Conservation (phyloP, 2,888 invertebrate genomes). For the Dusona sp. region DNA sequence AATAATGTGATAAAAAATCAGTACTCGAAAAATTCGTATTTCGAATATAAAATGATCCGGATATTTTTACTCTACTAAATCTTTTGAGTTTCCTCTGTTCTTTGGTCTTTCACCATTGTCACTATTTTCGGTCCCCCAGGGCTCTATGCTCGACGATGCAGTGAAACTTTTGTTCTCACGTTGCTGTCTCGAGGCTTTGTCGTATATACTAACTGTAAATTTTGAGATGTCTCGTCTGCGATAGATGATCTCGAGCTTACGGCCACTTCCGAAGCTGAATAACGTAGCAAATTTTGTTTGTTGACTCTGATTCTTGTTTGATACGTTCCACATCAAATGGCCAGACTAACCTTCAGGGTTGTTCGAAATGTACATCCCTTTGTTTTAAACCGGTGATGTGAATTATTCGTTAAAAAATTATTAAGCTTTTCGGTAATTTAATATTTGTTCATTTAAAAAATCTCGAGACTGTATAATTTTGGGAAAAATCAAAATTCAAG, state of each 20-base stretch:
- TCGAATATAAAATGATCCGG: background rate
- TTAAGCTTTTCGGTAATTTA: background rate
- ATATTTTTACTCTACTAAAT: background rate
- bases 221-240: conserved; percentile 10
- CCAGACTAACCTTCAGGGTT: background rate
- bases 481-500: background rate
- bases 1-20: background rate
- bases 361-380: background rate
- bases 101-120: background rate
- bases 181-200: conserved; percentile 43
- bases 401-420: background rate
- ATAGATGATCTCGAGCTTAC: conserved; percentile 52
- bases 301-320: background rate
- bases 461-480: background rate
- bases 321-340: background rate
- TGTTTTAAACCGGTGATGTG: background rate
- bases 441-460: background rate
- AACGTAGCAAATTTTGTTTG: conserved; percentile 15
- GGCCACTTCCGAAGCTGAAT: conserved; percentile 40
- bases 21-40: background rate
- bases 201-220: conserved; percentile 23
- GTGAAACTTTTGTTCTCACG: conserved; percentile 32
- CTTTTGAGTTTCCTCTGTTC: background rate
- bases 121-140: conserved; percentile 24
- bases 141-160: background rate